These are phyloP conservation scores for Pentamera pediparva DNA, from an alignment of 53 echinoderm and acorn worm genomes.

Conservation along the genomic window DNA sequence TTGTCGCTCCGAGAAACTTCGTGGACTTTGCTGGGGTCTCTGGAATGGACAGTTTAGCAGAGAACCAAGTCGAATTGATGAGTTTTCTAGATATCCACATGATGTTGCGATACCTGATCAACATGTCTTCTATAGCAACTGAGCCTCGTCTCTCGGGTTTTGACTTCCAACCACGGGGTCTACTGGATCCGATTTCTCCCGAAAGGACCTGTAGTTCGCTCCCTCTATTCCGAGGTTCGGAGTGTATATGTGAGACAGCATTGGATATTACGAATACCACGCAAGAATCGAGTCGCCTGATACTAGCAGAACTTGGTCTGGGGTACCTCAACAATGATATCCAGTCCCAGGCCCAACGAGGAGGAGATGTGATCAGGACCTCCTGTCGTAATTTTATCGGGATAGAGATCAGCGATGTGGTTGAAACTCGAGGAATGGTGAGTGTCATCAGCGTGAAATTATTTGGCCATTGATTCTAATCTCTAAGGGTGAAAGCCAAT, in stretches of 20 bases:
- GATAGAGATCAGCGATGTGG: no score
- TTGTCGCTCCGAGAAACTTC: slow-evolving; percentile 51
- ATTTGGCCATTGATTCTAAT: no score
- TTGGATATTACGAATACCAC: slow-evolving; percentile 16
- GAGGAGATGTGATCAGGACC: no score
- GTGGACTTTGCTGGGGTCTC: slow-evolving; percentile 21
- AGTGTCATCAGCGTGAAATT: no score
- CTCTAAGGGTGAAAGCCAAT: no score
- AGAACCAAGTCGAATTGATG: slow-evolving; percentile 62
- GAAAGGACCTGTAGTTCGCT: slow-evolving; percentile 69
- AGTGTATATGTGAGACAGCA: slow-evolving; percentile 63
- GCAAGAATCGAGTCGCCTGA: slow-evolving; percentile 27
- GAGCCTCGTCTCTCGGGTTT: slow-evolving; percentile 30
- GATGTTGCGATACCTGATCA: slow-evolving; percentile 42
- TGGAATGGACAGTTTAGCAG: slow-evolving; percentile 30
- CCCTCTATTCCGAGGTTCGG: slow-evolving; percentile 62
- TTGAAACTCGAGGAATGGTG: no score
- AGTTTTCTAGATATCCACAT: slow-evolving; percentile 72
- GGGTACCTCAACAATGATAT: slow-evolving; percentile 69
- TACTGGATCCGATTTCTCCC: slow-evolving; percentile 40
- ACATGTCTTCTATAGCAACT: slow-evolving; percentile 1
- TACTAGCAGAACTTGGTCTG: slow-evolving; percentile 66
- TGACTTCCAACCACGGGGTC: slow-evolving; percentile 49
- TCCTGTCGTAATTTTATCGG: no score
- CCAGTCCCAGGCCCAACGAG: no score